Evolutionary conservation across 2,888 invertebrate genomes (phyloP).

Genomic region (Tromatobia lineatoria): DNA sequence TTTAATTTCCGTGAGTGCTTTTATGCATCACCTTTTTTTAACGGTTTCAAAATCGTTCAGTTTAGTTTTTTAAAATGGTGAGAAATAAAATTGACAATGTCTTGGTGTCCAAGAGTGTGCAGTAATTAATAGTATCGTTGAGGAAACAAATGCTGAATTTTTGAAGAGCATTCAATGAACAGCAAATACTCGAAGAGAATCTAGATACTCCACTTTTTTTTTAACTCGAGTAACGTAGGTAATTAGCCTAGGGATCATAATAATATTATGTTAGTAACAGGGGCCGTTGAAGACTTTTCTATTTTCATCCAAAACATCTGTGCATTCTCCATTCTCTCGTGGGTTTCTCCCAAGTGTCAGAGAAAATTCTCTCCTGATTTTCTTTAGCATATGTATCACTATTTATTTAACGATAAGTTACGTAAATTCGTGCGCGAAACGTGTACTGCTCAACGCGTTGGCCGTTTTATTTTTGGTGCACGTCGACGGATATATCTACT

Average conservation of each 20-base stretch:
- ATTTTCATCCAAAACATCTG: not conserved
- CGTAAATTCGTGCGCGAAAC: conserved; percentile 43
- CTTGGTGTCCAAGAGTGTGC: not conserved
- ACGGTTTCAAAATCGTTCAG: not conserved
- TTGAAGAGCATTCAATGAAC: not conserved
- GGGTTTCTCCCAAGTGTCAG: not conserved
- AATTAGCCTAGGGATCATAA: too few species aligned
- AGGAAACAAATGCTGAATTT: not conserved
- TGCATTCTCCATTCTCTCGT: not conserved
- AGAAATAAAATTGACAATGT: not conserved
- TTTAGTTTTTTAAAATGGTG: not conserved
- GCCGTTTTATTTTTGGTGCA: conserved; percentile 36
- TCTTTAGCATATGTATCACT: not conserved
- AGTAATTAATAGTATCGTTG: not conserved
- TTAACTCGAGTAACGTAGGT: too few species aligned
- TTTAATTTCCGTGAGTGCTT: too few species aligned
- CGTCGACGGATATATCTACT: not conserved
- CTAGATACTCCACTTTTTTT: too few species aligned
- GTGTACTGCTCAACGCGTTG: conserved; percentile 27
- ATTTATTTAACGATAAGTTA: conserved; percentile 19
- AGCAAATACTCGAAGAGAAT: not conserved
- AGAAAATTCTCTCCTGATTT: not conserved
- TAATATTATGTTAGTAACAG: too few species aligned
- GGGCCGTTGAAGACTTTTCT: not conserved
- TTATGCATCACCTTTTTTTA: too few species aligned